Conservation (phyloP, 2,797 vertebrate genomes). For the Acomys russatus region DNA sequence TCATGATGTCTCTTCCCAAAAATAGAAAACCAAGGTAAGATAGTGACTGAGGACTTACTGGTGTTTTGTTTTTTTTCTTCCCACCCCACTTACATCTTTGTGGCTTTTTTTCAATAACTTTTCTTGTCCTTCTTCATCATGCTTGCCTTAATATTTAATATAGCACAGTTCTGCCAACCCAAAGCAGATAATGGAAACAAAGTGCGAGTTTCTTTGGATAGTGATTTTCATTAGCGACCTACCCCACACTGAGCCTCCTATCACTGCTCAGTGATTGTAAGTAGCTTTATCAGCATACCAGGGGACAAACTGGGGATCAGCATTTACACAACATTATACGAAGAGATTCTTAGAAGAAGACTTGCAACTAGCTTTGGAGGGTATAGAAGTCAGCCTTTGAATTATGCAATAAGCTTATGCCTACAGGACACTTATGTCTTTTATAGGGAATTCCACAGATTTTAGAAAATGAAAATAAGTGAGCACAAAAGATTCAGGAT, state of each 20-base stretch:
- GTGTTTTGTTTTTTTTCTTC: background rate
- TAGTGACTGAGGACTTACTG: background rate
- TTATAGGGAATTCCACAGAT: slow-evolving; percentile 8
- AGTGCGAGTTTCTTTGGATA: background rate
- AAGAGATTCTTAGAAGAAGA: too few relatives aligned
- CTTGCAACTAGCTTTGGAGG: too few relatives aligned
- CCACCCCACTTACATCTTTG: fast-evolving
- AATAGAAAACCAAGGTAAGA: background rate
- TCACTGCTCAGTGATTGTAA: background rate
- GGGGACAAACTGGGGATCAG: too few relatives aligned
- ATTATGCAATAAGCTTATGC: background rate
- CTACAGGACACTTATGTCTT: background rate
- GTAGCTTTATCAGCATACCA: too few relatives aligned
- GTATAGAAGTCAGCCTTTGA: too few relatives aligned
- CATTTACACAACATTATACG: too few relatives aligned
- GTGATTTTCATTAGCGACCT: background rate
- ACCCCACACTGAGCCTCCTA: background rate
- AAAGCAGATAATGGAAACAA: background rate
- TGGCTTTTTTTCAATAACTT: background rate
- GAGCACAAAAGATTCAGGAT: background rate
- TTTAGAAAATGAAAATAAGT: slow-evolving; percentile 42
- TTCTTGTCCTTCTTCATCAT: background rate
- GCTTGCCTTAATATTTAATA: background rate
- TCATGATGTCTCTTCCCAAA: background rate
- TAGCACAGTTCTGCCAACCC: background rate